Percentiles rank a stretch among this genome's conserved stretches.
phyloP scores from a whole-genome alignment of 2,888 invertebrate genomes.

The Dryomyza anilis region DNA sequence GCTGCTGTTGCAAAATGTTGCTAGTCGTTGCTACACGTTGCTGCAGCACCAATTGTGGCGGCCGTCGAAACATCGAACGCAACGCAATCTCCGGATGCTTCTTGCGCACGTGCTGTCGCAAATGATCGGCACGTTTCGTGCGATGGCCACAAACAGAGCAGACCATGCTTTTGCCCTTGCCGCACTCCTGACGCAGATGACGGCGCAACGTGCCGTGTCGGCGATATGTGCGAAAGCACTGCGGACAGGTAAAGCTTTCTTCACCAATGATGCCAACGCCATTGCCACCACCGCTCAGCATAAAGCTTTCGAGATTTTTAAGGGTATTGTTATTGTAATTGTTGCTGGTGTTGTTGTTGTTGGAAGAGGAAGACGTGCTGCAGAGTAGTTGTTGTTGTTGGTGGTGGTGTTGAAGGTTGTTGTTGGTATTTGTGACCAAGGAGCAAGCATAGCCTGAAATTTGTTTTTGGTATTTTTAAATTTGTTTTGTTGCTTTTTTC shows the following conservation, averaged over 20 bases:
- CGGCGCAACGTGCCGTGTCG: slow-evolving; percentile 64
- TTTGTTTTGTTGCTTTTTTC: slow-evolving; percentile 31
- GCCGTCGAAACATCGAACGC: slow-evolving; percentile 56
- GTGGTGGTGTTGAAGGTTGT: slow-evolving; percentile 26
- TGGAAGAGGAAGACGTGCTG: neutral
- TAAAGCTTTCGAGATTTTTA: slow-evolving; percentile 34
- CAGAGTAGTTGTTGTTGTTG: slow-evolving; percentile 11
- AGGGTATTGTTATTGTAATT: slow-evolving; percentile 15
- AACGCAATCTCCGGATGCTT: slow-evolving; percentile 61
- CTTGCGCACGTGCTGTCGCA: slow-evolving; percentile 64
- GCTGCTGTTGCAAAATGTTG: slow-evolving; percentile 33
- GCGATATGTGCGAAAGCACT: slow-evolving; percentile 65
- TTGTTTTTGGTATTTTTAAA: slow-evolving; percentile 54
- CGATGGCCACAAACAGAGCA: slow-evolving; percentile 65
- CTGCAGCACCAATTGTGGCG: slow-evolving; percentile 33
- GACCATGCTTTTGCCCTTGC: slow-evolving; percentile 62
- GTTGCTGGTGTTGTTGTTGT: slow-evolving; percentile 18
- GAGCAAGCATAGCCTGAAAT: slow-evolving; percentile 51
- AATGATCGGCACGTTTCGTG: slow-evolving; percentile 64
- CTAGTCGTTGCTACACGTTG: no score
- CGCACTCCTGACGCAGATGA: slow-evolving; percentile 66
- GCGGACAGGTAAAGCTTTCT: slow-evolving; percentile 59
- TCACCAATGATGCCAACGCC: no score
- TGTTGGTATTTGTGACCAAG: slow-evolving; percentile 35
- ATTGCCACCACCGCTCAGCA: no score